Conservation (phyloP, 1,140 invertebrate genomes). For the Aricia agestis region DNA sequence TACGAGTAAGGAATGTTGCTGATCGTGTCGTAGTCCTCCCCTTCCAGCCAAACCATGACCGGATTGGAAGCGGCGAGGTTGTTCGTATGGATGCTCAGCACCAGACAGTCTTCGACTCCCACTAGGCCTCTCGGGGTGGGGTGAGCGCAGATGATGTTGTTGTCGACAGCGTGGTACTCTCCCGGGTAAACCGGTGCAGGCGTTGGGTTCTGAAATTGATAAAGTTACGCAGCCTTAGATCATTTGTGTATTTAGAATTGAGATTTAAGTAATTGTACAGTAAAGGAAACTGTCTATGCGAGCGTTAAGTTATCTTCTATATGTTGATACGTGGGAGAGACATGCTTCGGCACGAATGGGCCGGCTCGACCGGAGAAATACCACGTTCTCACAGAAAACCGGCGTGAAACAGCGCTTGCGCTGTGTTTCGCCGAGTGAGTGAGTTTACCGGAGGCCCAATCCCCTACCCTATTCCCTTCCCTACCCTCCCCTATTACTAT, state of each 20-base stretch:
- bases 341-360: too few species aligned
- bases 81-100: constrained; percentile 49
- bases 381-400: too few species aligned
- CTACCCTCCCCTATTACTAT: too few species aligned
- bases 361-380: too few species aligned
- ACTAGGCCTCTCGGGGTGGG: constrained; percentile 44
- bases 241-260: constrained; percentile 9
- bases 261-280: too few species aligned
- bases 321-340: too few species aligned
- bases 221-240: neutral
- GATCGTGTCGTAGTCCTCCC: constrained; percentile 49
- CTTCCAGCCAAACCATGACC: constrained; percentile 56
- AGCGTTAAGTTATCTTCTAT: too few species aligned
- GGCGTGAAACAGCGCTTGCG: too few species aligned
- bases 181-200: constrained; percentile 42
- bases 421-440: too few species aligned
- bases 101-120: constrained; percentile 58
- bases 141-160: constrained; percentile 51
- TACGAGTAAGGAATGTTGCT: constrained; percentile 32
- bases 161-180: constrained; percentile 43
- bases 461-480: too few species aligned
- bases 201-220: constrained; percentile 50
- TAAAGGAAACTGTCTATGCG: too few species aligned
- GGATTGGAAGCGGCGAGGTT: constrained; percentile 48
- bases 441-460: too few species aligned